Percentiles rank a stretch among this genome's conserved stretches.
phyloP scores from a whole-genome alignment of 2,797 vertebrate genomes.

The Glyptemys insculpta region DNA sequence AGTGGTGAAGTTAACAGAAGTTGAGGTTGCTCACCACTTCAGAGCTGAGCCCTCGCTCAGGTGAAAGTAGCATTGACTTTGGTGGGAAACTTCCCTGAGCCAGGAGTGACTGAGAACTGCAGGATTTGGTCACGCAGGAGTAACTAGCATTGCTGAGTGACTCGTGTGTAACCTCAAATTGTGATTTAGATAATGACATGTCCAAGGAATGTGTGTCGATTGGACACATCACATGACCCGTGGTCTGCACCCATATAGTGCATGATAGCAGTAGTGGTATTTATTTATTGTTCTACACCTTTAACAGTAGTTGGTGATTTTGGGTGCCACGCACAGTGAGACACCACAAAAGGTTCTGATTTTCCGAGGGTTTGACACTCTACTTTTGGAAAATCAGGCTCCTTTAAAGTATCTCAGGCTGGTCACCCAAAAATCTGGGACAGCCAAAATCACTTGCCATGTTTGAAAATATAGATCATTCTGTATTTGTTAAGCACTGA shows the following conservation, averaged over 20 bases:
- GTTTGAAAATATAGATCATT: neutral
- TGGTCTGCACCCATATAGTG: neutral
- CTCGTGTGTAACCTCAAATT: constrained; percentile 4
- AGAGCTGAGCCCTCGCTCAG: neutral
- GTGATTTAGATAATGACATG: neutral
- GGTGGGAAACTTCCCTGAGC: neutral
- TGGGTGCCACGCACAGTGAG: neutral
- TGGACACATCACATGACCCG: neutral
- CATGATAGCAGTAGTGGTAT: neutral
- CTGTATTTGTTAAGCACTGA: neutral
- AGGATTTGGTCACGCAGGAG: neutral
- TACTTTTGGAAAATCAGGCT: neutral
- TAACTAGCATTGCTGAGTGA: neutral
- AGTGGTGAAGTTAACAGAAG: neutral
- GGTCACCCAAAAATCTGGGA: neutral
- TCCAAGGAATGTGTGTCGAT: neutral
- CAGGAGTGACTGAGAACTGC: neutral
- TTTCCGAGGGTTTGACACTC: neutral
- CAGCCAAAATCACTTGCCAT: neutral
- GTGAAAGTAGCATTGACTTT: neutral
- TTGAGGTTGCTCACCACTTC: neutral
- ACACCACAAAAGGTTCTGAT: neutral
- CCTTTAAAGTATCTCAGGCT: neutral
- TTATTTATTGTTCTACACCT: neutral
- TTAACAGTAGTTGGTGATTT: neutral